phyloP scores from a whole-genome alignment of 2,888 invertebrate species.

The Xestia sexstrigata region DNA sequence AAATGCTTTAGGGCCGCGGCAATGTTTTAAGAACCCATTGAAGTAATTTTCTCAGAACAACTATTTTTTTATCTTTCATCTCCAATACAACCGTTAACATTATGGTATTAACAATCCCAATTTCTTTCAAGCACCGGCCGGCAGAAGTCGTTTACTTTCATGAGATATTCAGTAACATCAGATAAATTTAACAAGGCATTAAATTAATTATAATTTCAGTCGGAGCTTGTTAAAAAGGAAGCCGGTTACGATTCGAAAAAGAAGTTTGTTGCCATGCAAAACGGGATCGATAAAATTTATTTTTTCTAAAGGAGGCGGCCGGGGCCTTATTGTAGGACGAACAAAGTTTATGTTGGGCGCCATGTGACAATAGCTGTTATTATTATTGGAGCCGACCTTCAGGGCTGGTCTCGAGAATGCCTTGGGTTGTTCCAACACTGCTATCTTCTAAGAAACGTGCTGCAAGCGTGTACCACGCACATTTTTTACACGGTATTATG shows the following conservation, averaged over 20 bases:
- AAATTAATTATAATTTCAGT: constrained; percentile 46
- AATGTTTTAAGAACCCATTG: constrained; percentile 53
- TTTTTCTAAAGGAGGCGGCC: constrained; percentile 22
- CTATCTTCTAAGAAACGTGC: constrained; percentile 86
- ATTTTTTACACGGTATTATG: constrained; percentile 79
- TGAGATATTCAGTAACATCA: constrained; percentile 51
- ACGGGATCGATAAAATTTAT: constrained; percentile 69
- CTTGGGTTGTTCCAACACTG: constrained; percentile 79
- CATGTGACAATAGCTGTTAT: constrained; percentile 75
- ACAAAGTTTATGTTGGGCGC: constrained; percentile 64
- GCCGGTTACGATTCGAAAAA: constrained; percentile 39
- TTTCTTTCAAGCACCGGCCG: constrained; percentile 26
- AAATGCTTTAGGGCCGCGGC: constrained; percentile 72
- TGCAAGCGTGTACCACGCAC: constrained; percentile 80
- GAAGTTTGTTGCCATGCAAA: constrained; percentile 69
- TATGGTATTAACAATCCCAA: not conserved
- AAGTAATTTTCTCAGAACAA: constrained; percentile 3
- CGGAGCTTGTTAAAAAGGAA: constrained; percentile 34
- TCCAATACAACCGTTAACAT: not conserved
- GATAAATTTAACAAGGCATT: constrained; percentile 48
- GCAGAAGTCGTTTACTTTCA: constrained; percentile 34
- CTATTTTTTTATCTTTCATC: not conserved
- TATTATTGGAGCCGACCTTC: constrained; percentile 85
- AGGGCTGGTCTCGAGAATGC: constrained; percentile 80
- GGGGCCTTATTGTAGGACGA: constrained; percentile 22